Conservation (phyloP, 2,888 invertebrate species). For the Mechanitis messenoides region DNA sequence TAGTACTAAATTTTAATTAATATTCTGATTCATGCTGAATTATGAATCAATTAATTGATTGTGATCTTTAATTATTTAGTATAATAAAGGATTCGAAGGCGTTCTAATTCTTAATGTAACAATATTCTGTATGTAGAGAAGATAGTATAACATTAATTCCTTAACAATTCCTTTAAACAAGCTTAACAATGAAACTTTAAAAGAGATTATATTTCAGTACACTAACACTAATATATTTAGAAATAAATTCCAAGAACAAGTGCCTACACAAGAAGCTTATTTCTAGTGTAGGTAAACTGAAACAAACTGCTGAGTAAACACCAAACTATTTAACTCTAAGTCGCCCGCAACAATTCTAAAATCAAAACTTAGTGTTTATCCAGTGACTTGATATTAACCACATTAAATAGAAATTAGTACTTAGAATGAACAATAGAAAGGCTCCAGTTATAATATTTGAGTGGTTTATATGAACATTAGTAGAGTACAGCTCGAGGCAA, state of each 20-base stretch:
- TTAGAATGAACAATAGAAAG: constrained; percentile 42
- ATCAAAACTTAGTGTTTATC: constrained; percentile 18
- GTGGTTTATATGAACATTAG: constrained; percentile 63
- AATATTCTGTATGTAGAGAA: no score
- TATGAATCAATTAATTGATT: constrained; percentile 18
- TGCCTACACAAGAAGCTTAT: background rate
- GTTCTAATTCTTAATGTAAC: no score
- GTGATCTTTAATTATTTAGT: constrained; percentile 4
- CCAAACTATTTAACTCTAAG: constrained; percentile 8
- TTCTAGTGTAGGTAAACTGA: background rate
- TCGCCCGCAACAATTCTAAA: constrained; percentile 13
- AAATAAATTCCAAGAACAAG: constrained; percentile 11
- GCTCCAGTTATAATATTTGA: constrained; percentile 33
- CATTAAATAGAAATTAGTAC: constrained; percentile 40
- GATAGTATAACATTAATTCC: no score
- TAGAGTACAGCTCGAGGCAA: constrained; percentile 45
- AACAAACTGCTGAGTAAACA: constrained; percentile 12
- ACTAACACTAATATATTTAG: background rate
- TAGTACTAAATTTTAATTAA: constrained; percentile 37
- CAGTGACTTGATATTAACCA: constrained; percentile 23
- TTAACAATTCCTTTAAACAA: no score
- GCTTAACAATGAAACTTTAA: background rate
- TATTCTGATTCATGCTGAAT: constrained; percentile 23
- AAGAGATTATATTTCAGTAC: background rate
- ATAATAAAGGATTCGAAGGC: background rate